A percentile compares a stretch with the other conserved stretches of the same genome.
Evolutionary conservation across 2,797 vertebrate species (phyloP).

Genomic region (Petrocephalus schoutedeni): DNA sequence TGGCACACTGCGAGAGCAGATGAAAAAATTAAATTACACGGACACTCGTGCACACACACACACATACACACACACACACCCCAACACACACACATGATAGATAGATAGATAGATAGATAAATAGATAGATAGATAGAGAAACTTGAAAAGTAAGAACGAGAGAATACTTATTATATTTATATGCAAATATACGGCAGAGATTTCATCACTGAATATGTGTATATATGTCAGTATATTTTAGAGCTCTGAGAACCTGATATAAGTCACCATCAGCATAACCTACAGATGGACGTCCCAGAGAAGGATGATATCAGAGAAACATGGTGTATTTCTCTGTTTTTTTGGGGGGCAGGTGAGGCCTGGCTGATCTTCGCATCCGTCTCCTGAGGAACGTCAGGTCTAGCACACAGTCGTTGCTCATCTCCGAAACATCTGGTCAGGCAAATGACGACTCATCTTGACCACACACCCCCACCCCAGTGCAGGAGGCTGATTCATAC

Average conservation of each 20-base stretch:
- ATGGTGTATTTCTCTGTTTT: conserved; percentile 31
- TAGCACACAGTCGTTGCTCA: conserved; percentile 58
- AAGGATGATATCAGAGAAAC: not conserved
- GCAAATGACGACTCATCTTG: conserved; percentile 46
- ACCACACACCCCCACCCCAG: conserved; percentile 37
- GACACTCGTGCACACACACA: not conserved
- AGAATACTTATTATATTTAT: not conserved
- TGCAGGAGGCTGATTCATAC: conserved; percentile 23
- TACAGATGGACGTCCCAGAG: not conserved
- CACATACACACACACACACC: not conserved
- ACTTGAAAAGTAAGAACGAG: not conserved
- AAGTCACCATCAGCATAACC: not conserved
- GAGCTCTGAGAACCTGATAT: not conserved
- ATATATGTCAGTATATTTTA: not conserved
- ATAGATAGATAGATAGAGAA: not conserved
- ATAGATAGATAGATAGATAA: not conserved
- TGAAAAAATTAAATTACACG: conserved; percentile 6
- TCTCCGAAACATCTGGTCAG: conserved; percentile 57
- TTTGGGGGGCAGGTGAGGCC: conserved; percentile 45
- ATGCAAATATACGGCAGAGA: not conserved
- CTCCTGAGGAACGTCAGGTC: conserved; percentile 46
- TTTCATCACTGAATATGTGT: not conserved
- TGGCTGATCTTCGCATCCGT: conserved; percentile 34
- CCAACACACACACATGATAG: not conserved
- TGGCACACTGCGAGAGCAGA: conserved; percentile 50